Evolutionary conservation across 92 coral and sea anemone genomes (phyloP).

Genomic region (Porites lobata): DNA sequence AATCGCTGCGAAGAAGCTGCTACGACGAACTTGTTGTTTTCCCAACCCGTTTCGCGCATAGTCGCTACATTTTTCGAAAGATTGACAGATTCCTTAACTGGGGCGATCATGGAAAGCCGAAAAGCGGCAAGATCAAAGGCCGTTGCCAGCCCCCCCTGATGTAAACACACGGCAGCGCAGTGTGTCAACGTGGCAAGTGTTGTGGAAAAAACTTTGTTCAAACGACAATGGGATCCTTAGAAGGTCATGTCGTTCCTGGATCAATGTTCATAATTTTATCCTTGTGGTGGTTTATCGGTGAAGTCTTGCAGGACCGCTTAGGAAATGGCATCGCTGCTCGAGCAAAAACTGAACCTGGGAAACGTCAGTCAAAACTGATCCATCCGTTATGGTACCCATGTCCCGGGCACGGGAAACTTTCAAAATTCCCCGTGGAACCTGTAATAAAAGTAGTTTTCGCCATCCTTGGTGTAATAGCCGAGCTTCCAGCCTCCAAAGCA

Average conservation of each 20-base stretch:
- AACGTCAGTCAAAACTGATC: neutral
- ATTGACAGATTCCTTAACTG: too few species aligned
- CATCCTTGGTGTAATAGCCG: conserved; percentile 40
- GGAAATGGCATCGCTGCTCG: neutral
- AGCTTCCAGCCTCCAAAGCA: neutral
- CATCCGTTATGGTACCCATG: conserved; percentile 28
- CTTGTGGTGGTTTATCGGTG: conserved; percentile 67
- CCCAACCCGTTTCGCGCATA: too few species aligned
- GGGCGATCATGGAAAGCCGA: too few species aligned
- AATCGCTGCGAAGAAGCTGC: too few species aligned
- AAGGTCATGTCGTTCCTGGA: conserved; percentile 61
- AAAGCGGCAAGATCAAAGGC: too few species aligned
- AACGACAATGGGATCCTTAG: conserved; percentile 56
- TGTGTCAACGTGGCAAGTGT: too few species aligned
- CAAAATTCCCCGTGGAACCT: conserved; percentile 56
- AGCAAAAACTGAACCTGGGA: neutral
- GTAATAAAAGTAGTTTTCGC: conserved; percentile 27
- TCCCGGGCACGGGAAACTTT: neutral
- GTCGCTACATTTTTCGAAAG: too few species aligned
- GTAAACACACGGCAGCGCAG: too few species aligned
- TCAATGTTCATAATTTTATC: conserved; percentile 27
- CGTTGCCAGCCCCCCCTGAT: too few species aligned
- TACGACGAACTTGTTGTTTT: too few species aligned
- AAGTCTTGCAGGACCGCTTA: neutral
- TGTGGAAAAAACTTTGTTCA: too few species aligned